Percentiles rank a stretch among this genome's conserved stretches.
phyloP scores from a whole-genome alignment of 1,140 invertebrate species.

The Procambarus clarkii region DNA sequence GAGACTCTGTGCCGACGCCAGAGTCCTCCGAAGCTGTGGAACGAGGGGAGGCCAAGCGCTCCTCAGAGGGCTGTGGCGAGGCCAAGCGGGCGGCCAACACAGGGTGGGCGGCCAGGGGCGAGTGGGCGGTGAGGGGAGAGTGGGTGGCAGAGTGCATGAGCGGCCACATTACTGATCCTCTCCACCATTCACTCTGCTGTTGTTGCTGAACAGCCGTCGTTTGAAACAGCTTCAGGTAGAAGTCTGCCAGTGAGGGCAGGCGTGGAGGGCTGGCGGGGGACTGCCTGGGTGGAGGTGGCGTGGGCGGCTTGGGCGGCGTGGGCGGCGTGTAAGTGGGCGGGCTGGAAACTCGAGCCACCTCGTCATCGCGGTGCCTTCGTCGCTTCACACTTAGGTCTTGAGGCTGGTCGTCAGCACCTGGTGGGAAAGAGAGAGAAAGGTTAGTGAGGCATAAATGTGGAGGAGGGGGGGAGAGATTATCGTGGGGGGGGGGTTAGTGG shows the following conservation, averaged over 20 bases:
- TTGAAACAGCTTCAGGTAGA: slow-evolving; percentile 63
- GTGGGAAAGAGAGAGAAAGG: slow-evolving; percentile 11
- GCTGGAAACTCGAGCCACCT: background rate
- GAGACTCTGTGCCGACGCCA: slow-evolving; percentile 49
- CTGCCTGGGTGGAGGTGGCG: background rate
- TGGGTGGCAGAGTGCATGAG: slow-evolving; percentile 28
- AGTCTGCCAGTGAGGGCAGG: slow-evolving; percentile 54
- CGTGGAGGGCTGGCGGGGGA: slow-evolving; percentile 45
- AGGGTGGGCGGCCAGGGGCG: slow-evolving; percentile 29
- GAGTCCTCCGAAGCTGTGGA: slow-evolving; percentile 69
- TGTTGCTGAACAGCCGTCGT: slow-evolving; percentile 58
- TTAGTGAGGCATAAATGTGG: background rate
- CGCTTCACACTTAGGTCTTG: slow-evolving; percentile 62
- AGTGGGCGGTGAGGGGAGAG: slow-evolving; percentile 30
- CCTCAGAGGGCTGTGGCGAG: slow-evolving; percentile 50
- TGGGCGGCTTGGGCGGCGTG: background rate
- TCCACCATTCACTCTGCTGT: slow-evolving; percentile 47
- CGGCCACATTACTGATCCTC: slow-evolving; percentile 38
- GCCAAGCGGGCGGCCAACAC: slow-evolving; percentile 23
- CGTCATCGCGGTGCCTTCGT: slow-evolving; percentile 36
- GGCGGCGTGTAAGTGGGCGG: background rate
- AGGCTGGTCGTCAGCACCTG: slow-evolving; percentile 42
- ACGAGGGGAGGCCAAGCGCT: slow-evolving; percentile 59
- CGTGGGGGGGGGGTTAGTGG: too few relatives aligned
- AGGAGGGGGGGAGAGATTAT: too few relatives aligned